Evolutionary conservation across 2,113 vertebrate species (phyloP).

Genomic region (Labrus mixtus): DNA sequence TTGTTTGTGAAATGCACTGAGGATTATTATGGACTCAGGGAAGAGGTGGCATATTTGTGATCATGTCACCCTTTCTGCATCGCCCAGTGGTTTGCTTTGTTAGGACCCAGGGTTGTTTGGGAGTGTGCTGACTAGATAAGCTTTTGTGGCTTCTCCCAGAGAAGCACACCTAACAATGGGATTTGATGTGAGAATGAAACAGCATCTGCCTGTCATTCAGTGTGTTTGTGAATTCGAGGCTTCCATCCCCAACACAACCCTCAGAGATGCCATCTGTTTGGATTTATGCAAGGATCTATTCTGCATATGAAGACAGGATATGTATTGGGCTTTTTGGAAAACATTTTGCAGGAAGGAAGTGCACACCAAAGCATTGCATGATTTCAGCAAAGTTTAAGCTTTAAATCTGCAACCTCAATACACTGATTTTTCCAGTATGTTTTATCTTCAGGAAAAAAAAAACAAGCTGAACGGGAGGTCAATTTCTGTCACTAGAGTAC

Average conservation of each 20-base stretch:
- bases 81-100: constrained; percentile 51
- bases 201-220: constrained; percentile 38
- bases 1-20: constrained; percentile 46
- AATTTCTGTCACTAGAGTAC: constrained; percentile 2
- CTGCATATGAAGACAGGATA: background rate
- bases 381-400: constrained; percentile 8
- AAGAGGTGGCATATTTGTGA: constrained; percentile 56
- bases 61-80: constrained; percentile 45
- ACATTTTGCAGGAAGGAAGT: constrained; percentile 14
- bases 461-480: constrained; percentile 33
- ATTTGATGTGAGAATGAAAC: constrained; percentile 47
- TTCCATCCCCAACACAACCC: constrained; percentile 5
- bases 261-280: constrained; percentile 34
- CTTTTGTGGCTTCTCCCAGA: constrained; percentile 41
- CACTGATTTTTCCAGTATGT: constrained; percentile 22
- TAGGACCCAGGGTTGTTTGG: constrained; percentile 42
- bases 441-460: constrained; percentile 5
- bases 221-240: constrained; percentile 22
- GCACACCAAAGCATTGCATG: constrained; percentile 11
- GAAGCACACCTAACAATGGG: constrained; percentile 45
- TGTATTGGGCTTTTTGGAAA: constrained; percentile 16
- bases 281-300: constrained; percentile 12
- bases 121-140: constrained; percentile 66
- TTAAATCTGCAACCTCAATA: constrained; percentile 9
- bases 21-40: constrained; percentile 41